Conservation (phyloP, 2,888 invertebrate genomes). For the Synergus gifuensis region DNA sequence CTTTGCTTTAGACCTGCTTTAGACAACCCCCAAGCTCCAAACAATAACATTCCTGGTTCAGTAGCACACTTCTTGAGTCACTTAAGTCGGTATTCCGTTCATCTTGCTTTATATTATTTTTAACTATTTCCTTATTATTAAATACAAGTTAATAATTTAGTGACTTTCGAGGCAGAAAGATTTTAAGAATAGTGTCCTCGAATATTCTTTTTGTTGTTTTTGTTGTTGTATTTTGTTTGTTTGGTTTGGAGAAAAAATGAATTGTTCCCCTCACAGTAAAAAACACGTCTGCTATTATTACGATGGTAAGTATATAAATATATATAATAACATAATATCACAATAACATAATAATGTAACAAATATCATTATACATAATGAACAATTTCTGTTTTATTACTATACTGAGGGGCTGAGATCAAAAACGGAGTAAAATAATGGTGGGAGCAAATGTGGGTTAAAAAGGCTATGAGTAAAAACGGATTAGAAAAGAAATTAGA, state of each 20-base stretch:
- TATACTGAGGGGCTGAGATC: too few relatives aligned
- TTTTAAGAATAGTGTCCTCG: background rate
- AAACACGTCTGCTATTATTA: slow-evolving; percentile 99
- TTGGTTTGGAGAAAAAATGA: slow-evolving; percentile 79
- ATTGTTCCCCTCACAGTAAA: slow-evolving; percentile 91
- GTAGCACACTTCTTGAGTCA: background rate
- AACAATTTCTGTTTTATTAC: too few relatives aligned
- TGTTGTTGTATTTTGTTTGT: background rate
- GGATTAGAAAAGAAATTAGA: too few relatives aligned
- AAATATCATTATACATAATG: too few relatives aligned
- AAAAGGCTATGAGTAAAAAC: too few relatives aligned
- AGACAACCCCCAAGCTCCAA: background rate
- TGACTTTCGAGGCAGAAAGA: background rate
- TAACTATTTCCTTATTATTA: slow-evolving; percentile 1
- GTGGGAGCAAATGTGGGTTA: too few relatives aligned
- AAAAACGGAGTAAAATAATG: too few relatives aligned
- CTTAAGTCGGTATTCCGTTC: background rate
- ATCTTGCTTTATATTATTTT: background rate
- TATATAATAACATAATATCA: too few relatives aligned
- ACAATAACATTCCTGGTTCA: background rate
- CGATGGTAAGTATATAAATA: slow-evolving; percentile 90
- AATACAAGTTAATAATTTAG: background rate
- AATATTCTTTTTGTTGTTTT: background rate
- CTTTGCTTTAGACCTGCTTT: background rate
- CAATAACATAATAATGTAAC: too few relatives aligned